These are phyloP conservation scores for Ataeniobius toweri DNA, from an alignment of 2,797 vertebrate genomes.

Conservation along the genomic window DNA sequence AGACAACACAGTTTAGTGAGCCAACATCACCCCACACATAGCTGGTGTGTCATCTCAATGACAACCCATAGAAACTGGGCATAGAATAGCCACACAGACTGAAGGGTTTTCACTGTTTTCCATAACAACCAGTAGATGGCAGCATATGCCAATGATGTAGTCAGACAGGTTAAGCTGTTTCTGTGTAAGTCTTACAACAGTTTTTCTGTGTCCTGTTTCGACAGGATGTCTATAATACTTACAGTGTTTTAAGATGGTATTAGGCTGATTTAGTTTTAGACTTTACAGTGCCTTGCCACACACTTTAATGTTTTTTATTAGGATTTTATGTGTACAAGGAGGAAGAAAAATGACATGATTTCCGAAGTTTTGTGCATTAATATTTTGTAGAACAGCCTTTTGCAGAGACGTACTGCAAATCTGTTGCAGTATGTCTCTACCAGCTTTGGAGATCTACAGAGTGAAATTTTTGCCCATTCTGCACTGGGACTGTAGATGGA, in stretches of 20 bases:
- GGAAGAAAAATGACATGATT: no score
- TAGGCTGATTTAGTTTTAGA: no score
- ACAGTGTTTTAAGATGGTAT: neutral
- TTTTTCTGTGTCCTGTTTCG: neutral
- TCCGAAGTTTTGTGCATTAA: no score
- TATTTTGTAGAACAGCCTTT: no score
- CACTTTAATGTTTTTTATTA: no score
- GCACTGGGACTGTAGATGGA: no score
- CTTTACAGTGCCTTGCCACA: no score
- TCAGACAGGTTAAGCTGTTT: neutral
- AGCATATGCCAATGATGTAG: conserved; percentile 18
- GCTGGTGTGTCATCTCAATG: conserved; percentile 44
- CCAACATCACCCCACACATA: conserved; percentile 44
- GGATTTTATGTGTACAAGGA: no score
- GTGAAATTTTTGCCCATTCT: no score
- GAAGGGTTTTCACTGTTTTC: conserved; percentile 9
- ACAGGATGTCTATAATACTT: neutral
- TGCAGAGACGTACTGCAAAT: no score
- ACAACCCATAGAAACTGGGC: conserved; percentile 48
- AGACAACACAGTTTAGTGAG: neutral
- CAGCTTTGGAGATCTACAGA: no score
- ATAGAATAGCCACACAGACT: conserved; percentile 24
- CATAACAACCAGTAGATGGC: conserved; percentile 51
- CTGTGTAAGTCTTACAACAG: neutral
- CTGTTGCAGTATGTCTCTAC: no score